Base-by-base conservation (phyloP, 2,888 invertebrate species). In the Andrena chrysosceles region DNA sequence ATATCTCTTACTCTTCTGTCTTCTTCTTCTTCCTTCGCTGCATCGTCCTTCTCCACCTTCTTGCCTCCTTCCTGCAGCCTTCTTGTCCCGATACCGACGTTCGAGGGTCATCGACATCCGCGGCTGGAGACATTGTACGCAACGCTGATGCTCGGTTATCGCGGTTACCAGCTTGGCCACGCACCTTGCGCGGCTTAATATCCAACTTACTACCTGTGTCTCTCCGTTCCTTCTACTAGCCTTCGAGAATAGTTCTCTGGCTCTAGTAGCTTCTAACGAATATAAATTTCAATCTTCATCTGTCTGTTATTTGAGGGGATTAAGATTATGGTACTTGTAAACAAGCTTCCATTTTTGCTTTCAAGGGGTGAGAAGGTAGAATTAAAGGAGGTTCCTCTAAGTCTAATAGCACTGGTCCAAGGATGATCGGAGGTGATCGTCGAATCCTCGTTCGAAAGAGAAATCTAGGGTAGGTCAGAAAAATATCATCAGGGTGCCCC, bases 91-190 rank as follows among this genome's bases (percentile, higher is more conserved):
- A 77, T 81, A 85, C 72, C 76, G 64, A 73, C 74, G 84, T 86
- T 86, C 84, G 85, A 84, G 85, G 90, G 90, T 91, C 90, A 90
- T 90, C 89, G 91, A 90, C 90, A 89, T 88, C 80, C 74, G 64
- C 70, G 56, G 60, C 68, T 13, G 79, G 79, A 85, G 85, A 87
- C 87, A 86, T 83, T 81, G 80, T 85, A 52, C 73, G 82, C 74
- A 64, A 63, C 77, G 75, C 64, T 68, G 60, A 56, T 77, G 69
- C 85, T 73, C 76, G 80, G 77, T 69, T 77, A 80, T 71, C 82
- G 80, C 63, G 71, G 84, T 82, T 71, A 70, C 72, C 48, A 64
- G 59, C 67, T 60, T 77, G 81, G 85, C 84, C 88, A 87, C 88
- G 89, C 90, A 90, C 87, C 90, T 89, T 89, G 89, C 88, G 48